phyloP scores from a whole-genome alignment of 2,888 invertebrate species.

The Trilocha varians region DNA sequence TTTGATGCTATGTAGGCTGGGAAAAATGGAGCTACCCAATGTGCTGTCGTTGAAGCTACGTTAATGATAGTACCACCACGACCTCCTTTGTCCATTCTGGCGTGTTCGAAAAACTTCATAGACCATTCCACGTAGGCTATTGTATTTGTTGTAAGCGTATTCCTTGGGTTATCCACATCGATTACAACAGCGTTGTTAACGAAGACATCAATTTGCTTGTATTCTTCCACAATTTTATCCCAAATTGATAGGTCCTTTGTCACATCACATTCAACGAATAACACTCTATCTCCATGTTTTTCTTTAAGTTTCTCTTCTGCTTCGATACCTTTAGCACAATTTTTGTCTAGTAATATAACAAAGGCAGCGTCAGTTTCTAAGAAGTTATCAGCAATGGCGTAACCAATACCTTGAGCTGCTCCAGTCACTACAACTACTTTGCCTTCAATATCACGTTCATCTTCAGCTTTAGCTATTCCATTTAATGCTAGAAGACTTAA shows the following conservation, averaged over 20 bases:
- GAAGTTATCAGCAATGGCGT: constrained; percentile 47
- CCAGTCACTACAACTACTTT: constrained; percentile 53
- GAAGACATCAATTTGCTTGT: constrained; percentile 37
- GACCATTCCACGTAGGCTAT: constrained; percentile 30
- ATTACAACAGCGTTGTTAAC: constrained; percentile 45
- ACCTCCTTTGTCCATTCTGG: constrained; percentile 62
- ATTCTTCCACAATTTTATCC: constrained; percentile 20
- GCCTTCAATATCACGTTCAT: constrained; percentile 22
- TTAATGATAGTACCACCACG: constrained; percentile 75
- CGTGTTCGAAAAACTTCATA: constrained; percentile 59
- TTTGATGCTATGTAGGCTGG: constrained; percentile 74
- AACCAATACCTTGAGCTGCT: constrained; percentile 67
- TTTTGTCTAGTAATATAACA: constrained; percentile 22
- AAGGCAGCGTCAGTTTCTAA: constrained; percentile 41
- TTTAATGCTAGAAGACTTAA: not conserved
- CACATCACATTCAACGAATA: constrained; percentile 61
- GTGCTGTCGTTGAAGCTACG: constrained; percentile 69
- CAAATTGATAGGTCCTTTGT: constrained; percentile 41
- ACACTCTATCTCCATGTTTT: constrained; percentile 49
- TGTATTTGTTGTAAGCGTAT: constrained; percentile 26
- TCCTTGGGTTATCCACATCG: constrained; percentile 10
- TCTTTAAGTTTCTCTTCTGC: constrained; percentile 38
- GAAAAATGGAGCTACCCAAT: constrained; percentile 45
- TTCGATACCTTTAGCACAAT: constrained; percentile 27
- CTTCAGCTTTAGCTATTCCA: not conserved